These are phyloP conservation scores for Brachionus rubens DNA, from an alignment of 1,140 invertebrate species.

Conservation along the genomic window DNA sequence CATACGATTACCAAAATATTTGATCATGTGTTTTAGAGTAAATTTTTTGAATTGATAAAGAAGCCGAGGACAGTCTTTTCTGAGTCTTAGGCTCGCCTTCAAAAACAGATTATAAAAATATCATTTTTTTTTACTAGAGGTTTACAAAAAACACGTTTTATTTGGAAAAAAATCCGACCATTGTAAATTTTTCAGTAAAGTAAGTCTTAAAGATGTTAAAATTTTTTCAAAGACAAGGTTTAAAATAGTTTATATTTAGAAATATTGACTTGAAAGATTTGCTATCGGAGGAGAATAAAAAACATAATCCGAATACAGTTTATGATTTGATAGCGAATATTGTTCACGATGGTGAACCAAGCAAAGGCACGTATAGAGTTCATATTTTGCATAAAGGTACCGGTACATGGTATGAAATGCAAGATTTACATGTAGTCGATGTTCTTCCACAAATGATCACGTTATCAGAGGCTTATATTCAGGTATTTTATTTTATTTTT, in stretches of 20 bases:
- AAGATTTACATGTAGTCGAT: conserved; percentile 95
- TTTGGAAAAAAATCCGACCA: conserved; percentile 97
- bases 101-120: neutral
- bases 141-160: conserved; percentile 99
- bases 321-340: conserved; percentile 97
- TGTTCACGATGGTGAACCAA: conserved; percentile 95
- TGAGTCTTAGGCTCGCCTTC: too few species aligned
- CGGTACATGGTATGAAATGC: conserved; percentile 86
- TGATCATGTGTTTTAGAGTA: conserved; percentile 92
- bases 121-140: conserved; percentile 64
- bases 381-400: conserved; percentile 87
- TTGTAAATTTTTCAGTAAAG: conserved; percentile 98
- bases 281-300: conserved; percentile 69
- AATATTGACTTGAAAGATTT: conserved; percentile 97
- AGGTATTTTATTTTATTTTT: too few species aligned
- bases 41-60: too few species aligned
- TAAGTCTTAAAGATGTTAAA: conserved; percentile 63
- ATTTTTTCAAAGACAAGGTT: neutral
- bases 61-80: too few species aligned
- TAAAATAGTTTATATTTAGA: conserved; percentile 60
- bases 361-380: conserved; percentile 80
- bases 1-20: conserved; percentile 85
- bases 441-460: conserved; percentile 99
- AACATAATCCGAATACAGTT: conserved; percentile 65
- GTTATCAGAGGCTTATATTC: conserved; percentile 95